Evolutionary conservation across 1,140 invertebrate species (phyloP), one percentile per base, ranked within the genome.

Genomic region (Drosophila punjabiensis): DNA sequence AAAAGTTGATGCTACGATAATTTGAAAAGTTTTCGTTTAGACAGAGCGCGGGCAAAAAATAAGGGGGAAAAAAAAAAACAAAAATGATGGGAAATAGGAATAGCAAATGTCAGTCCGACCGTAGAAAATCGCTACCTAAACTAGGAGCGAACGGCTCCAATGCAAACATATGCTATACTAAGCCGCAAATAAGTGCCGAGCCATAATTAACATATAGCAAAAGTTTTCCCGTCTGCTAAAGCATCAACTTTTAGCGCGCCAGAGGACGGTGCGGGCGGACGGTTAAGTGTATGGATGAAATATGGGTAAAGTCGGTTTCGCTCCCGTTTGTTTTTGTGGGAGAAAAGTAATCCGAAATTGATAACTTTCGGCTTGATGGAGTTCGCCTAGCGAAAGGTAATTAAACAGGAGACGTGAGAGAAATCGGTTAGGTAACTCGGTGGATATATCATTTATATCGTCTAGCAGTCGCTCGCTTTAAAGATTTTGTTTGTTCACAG

Each of bases 151-250:
- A 75, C 58, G 13, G 30, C 60, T 74, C 64, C 53, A 68, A 82
- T 74, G 76, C 55, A 67, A 73, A 81, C 81, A 59, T 82, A 89
- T 76, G 86, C 79, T 77, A 77, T 89, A 89, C 89, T 89, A 89
- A 89, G 86, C 86, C 86, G 89, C 79, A 89, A 90, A 89, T 89
- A 89, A 89, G 85, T 89, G 79, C 86, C 88, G 56, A 68, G 79
- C 86, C 86, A 90, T 89, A 89, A 89, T 89, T 89, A 89, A 90
- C 86, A 89, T 89, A 89, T 86, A 86, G 86, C 82, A 86, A 89
- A 89, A 89, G 86, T 89, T 89, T 90, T 67, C 56, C 74, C 85
- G 20, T 18, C 18, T 20, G 28, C 63, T n/a, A 66, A 77, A 85
- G 60, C 82, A 64, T 47, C 73, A 79, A 82, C 69, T 75, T 75